Evolutionary conservation across 2,888 invertebrate species (phyloP).

Genomic region (Heliconius ismenius): DNA sequence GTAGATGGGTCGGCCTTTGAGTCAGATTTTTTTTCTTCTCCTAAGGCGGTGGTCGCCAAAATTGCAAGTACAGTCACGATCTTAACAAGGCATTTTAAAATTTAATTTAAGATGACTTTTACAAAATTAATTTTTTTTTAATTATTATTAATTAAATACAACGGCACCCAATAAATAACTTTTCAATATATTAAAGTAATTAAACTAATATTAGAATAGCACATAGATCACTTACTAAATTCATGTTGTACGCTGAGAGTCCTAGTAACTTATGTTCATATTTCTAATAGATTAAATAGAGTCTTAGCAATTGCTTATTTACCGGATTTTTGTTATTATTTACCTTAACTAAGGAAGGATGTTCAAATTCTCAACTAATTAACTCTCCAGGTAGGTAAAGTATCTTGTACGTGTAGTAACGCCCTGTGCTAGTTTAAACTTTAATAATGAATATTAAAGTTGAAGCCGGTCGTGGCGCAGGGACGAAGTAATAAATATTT

Average conservation of each 20-base stretch:
- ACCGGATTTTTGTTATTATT: slow-evolving; percentile 21
- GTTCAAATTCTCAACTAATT: slow-evolving; percentile 5
- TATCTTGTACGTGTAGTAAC: background rate
- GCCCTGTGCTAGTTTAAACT: background rate
- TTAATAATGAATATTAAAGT: background rate
- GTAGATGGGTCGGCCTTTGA: slow-evolving; percentile 31
- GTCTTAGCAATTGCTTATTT: slow-evolving; percentile 16
- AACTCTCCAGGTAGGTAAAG: background rate
- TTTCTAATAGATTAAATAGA: slow-evolving; percentile 28
- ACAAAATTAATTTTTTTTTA: too few species aligned
- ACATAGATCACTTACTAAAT: slow-evolving; percentile 29
- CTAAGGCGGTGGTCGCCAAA: slow-evolving; percentile 28
- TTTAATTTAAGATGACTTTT: background rate
- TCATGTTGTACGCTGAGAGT: slow-evolving; percentile 36
- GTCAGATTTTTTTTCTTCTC: slow-evolving; percentile 30
- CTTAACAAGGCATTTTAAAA: slow-evolving; percentile 21
- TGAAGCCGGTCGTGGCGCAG: too few species aligned
- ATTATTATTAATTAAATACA: too few species aligned
- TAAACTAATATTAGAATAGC: background rate
- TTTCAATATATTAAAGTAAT: background rate
- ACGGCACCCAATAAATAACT: background rate
- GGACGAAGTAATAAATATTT: too few species aligned
- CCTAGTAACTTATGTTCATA: slow-evolving; percentile 24
- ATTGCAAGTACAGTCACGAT: slow-evolving; percentile 28
- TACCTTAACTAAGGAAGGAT: slow-evolving; percentile 8